These are phyloP conservation scores for Cryptoleucopteryx plumbea DNA, from an alignment of 2,113 vertebrate species.

Conservation along the genomic window DNA sequence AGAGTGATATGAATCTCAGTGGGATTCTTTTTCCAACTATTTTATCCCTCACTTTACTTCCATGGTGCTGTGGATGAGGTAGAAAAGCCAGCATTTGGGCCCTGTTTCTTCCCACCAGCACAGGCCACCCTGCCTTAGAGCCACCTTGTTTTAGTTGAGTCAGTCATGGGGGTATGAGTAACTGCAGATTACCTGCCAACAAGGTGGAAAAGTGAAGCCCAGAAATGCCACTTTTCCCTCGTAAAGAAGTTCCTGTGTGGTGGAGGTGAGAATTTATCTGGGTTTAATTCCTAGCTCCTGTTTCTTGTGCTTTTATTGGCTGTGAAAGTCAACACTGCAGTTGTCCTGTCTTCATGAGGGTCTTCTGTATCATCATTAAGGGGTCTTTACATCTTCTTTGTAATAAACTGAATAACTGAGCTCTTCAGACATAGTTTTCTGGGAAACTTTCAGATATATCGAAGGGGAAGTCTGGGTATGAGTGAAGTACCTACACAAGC, in stretches of 20 bases:
- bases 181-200: neutral
- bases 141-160: neutral
- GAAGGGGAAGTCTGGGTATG: neutral
- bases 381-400: neutral
- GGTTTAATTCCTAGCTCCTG: neutral
- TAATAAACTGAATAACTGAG: neutral
- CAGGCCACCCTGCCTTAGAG: neutral
- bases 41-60: neutral
- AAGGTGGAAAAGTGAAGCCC: neutral
- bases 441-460: neutral
- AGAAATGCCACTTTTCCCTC: neutral
- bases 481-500: neutral
- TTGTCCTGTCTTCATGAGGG: neutral
- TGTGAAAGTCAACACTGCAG: neutral
- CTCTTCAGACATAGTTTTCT: neutral
- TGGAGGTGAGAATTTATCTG: neutral
- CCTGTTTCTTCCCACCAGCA: neutral
- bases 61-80: accelerated
- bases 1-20: neutral
- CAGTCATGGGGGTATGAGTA: neutral
- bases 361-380: neutral
- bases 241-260: neutral
- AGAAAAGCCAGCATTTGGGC: neutral
- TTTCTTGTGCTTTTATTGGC: neutral
- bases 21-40: neutral